Evolutionary conservation across 2,888 invertebrate genomes (phyloP).

Genomic region (Labia minor): DNA sequence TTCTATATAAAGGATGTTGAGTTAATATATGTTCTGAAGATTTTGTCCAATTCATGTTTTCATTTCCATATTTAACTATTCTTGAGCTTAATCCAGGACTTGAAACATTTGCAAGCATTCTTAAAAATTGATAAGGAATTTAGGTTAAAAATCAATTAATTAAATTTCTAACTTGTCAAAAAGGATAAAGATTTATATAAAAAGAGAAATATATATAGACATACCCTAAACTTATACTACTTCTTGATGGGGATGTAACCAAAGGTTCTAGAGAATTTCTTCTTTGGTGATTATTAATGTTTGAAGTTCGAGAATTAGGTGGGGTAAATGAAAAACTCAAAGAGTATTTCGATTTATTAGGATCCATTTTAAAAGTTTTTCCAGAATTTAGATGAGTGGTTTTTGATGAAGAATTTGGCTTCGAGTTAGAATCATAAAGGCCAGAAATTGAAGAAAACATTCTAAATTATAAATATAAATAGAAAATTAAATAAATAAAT

Average conservation of each 20-base stretch:
- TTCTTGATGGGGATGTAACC: neutral
- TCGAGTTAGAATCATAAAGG: neutral
- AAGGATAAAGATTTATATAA: too few relatives aligned
- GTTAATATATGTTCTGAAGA: neutral
- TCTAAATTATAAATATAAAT: neutral
- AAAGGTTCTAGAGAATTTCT: neutral
- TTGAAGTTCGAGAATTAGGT: neutral
- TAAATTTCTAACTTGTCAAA: neutral
- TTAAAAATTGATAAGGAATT: neutral
- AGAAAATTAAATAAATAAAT: neutral
- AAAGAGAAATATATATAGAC: too few relatives aligned
- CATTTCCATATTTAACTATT: neutral
- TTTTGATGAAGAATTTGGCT: neutral
- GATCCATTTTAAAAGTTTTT: neutral
- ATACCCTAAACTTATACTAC: neutral
- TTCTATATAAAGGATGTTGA: neutral
- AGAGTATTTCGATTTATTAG: neutral
- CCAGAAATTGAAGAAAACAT: slow-evolving; percentile 1
- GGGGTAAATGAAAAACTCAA: neutral
- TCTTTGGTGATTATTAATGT: neutral
- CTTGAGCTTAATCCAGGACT: neutral
- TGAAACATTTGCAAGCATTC: neutral
- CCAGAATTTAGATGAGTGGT: neutral
- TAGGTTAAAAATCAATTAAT: neutral
- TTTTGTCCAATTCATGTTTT: slow-evolving; percentile 7